Percentiles rank a stretch among this genome's conserved stretches.
Conservation (phyloP, 2,888 invertebrate genomes). For the Drosophila recens region DNA sequence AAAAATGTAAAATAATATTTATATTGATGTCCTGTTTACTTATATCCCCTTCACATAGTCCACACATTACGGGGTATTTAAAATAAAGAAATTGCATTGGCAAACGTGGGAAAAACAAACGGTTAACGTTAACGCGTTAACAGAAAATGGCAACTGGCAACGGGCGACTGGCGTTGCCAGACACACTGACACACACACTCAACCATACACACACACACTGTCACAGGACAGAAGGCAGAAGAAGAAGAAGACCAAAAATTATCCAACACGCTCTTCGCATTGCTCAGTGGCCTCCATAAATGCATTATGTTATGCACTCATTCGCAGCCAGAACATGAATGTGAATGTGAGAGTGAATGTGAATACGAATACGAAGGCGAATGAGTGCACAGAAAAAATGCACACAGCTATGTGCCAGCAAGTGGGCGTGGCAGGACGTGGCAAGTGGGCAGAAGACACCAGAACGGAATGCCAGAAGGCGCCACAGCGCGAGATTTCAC, state of each 20-base stretch:
- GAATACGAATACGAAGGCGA: slow-evolving; percentile 15
- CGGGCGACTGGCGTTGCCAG: slow-evolving; percentile 47
- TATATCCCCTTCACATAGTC: not conserved
- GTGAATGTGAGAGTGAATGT: slow-evolving; percentile 17
- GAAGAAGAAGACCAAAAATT: slow-evolving; percentile 45
- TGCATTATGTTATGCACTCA: slow-evolving; percentile 71
- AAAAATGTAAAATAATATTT: too few species aligned
- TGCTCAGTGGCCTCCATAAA: slow-evolving; percentile 66
- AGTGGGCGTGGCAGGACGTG: slow-evolving; percentile 4
- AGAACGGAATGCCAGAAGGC: slow-evolving; percentile 10
- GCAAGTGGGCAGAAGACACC: slow-evolving; percentile 1
- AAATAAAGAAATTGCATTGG: slow-evolving; percentile 49
- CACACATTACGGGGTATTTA: slow-evolving; percentile 11
- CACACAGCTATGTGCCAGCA: slow-evolving; percentile 13
- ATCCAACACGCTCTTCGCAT: slow-evolving; percentile 57
- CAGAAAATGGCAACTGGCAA: slow-evolving; percentile 46
- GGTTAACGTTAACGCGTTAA: slow-evolving; percentile 59
- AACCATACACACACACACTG: not conserved
- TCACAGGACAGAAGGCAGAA: not conserved
- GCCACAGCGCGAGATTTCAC: slow-evolving; percentile 12
- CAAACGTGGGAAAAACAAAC: slow-evolving; percentile 57
- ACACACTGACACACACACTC: slow-evolving; percentile 11
- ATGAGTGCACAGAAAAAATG: slow-evolving; percentile 1
- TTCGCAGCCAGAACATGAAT: slow-evolving; percentile 38
- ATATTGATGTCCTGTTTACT: too few species aligned